phyloP scores from a whole-genome alignment of 1,140 invertebrate genomes.

The Augochlora pura region DNA sequence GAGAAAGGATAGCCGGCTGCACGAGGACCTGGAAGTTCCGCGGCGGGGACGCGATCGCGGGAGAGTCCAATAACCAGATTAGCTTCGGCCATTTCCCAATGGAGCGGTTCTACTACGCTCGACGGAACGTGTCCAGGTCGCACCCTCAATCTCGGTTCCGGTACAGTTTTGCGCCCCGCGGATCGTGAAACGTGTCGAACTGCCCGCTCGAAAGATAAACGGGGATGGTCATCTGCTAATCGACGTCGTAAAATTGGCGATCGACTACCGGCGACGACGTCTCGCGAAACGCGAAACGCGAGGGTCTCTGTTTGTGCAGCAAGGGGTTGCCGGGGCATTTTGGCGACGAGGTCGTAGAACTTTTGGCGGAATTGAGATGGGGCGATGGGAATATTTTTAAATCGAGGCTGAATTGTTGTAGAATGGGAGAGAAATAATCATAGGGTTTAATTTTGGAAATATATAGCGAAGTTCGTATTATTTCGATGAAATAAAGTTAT shows the following conservation, averaged over 20 bases:
- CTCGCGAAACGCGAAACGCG: background rate
- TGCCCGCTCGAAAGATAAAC: constrained; percentile 51
- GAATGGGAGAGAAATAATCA: too few relatives aligned
- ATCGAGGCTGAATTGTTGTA: too few relatives aligned
- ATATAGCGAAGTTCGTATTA: too few relatives aligned
- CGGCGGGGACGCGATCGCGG: constrained; percentile 2
- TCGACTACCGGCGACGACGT: constrained; percentile 12
- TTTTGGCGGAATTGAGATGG: too few relatives aligned
- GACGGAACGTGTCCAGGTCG: constrained; percentile 20
- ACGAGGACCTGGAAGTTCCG: constrained; percentile 33
- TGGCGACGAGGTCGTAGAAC: too few relatives aligned
- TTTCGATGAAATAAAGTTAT: too few relatives aligned
- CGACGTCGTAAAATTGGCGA: constrained; percentile 53
- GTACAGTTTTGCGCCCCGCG: constrained; percentile 30
- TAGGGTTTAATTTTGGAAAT: too few relatives aligned
- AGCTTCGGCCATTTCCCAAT: constrained; percentile 48
- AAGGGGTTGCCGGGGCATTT: too few relatives aligned
- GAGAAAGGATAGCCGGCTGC: background rate
- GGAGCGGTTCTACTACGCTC: constrained; percentile 34
- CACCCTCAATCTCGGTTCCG: constrained; percentile 18
- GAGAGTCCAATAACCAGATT: constrained; percentile 61
- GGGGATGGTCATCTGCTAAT: constrained; percentile 53
- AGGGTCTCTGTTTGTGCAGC: too few relatives aligned
- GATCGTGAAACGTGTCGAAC: constrained; percentile 54
- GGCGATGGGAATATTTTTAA: too few relatives aligned